Evolutionary conservation across 2,888 invertebrate species (phyloP).

Genomic region (Sycophila texana): DNA sequence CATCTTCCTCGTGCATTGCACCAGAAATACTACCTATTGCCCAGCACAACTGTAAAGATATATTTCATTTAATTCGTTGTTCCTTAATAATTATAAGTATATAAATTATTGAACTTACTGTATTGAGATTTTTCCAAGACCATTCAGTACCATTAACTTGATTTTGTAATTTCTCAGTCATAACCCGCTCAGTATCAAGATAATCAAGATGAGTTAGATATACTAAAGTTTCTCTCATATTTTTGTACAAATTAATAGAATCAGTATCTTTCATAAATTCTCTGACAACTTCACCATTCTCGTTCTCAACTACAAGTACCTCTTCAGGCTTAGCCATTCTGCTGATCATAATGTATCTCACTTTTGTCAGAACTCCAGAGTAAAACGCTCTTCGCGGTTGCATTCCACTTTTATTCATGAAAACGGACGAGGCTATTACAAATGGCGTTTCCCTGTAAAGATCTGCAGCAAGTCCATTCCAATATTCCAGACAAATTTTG

Average conservation of each 20-base stretch:
- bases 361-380: conserved; percentile 88
- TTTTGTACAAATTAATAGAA: conserved; percentile 99
- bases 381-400: conserved; percentile 84
- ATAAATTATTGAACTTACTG: conserved; percentile 76
- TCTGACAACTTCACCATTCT: conserved; percentile 98
- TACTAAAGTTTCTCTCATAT: conserved; percentile 98
- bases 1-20: conserved; percentile 99
- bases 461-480: conserved; percentile 95
- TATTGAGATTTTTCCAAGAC: conserved; percentile 99
- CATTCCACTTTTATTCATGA: conserved; percentile 71
- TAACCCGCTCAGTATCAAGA: conserved; percentile 97
- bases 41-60: conserved; percentile 87
- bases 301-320: conserved; percentile 99
- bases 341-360: conserved; percentile 98
- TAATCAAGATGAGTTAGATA: conserved; percentile 99
- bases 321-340: conserved; percentile 99
- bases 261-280: conserved; percentile 99
- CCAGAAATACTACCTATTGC: conserved; percentile 99
- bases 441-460: conserved; percentile 93
- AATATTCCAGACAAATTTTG: conserved; percentile 99
- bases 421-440: conserved; percentile 76
- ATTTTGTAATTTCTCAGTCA: conserved; percentile 98
- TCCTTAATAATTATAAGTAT: conserved; percentile 5
- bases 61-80: conserved; percentile 21
- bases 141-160: conserved; percentile 99